A percentile compares a stretch with the other conserved stretches of the same genome.
phyloP scores from a whole-genome alignment of 2,797 vertebrate species.

The Anguilla obscura region DNA sequence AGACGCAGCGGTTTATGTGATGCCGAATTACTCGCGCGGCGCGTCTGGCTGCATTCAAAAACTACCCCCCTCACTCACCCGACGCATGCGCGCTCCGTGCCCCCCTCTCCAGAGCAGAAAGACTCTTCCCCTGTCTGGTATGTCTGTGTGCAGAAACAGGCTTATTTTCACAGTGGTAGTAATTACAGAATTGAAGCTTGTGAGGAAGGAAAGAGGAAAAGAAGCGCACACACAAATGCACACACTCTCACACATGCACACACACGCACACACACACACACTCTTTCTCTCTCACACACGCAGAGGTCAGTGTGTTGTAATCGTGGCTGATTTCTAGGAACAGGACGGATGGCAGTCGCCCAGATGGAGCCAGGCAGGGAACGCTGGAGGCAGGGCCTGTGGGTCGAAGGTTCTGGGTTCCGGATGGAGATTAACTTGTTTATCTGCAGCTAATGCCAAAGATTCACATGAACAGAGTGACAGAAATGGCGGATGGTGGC shows the following conservation, averaged over 20 bases:
- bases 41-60: slow-evolving; percentile 39
- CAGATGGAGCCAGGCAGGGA: too few species aligned
- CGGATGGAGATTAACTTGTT: too few species aligned
- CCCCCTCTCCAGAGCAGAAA: background rate
- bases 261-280: slow-evolving; percentile 19
- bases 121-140: background rate
- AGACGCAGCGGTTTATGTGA: slow-evolving; percentile 44
- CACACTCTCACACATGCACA: slow-evolving; percentile 34
- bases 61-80: background rate
- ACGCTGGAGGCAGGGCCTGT: too few species aligned
- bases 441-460: too few species aligned
- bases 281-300: too few species aligned
- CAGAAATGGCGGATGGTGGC: too few species aligned
- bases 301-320: background rate
- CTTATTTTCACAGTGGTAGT: background rate
- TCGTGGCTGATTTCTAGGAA: slow-evolving; percentile 16
- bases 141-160: background rate
- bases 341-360: too few species aligned
- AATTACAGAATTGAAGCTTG: background rate
- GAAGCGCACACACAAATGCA: slow-evolving; percentile 22
- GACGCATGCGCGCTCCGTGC: too few species aligned
- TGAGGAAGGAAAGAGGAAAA: background rate
- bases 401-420: too few species aligned
- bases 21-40: slow-evolving; percentile 32
- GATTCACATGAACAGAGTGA: too few species aligned